These are phyloP conservation scores for Calliopsis andreniformis DNA, from an alignment of 1,140 invertebrate species.

Conservation along the genomic window DNA sequence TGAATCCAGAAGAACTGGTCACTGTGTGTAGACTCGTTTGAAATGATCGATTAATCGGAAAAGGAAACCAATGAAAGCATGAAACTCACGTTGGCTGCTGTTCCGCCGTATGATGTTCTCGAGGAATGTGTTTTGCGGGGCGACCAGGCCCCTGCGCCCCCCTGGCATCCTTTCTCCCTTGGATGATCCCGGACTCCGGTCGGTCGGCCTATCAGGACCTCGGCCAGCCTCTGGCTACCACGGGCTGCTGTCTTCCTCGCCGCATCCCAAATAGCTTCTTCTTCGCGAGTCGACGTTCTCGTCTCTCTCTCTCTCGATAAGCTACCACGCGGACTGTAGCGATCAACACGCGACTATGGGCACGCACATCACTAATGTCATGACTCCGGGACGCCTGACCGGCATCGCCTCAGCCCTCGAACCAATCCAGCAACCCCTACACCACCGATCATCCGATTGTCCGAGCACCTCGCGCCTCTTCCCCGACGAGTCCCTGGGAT, in stretches of 20 bases:
- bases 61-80: conserved; percentile 24
- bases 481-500: not conserved
- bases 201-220: conserved; percentile 64
- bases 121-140: conserved; percentile 99
- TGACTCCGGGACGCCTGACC: conserved; percentile 26
- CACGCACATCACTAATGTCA: conserved; percentile 37
- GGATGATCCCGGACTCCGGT: conserved; percentile 63
- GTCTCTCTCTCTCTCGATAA: not conserved
- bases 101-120: conserved; percentile 99
- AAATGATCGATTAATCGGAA: conserved; percentile 35
- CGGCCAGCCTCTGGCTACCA: conserved; percentile 49
- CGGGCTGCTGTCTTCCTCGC: conserved; percentile 29
- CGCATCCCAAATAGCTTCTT: conserved; percentile 34
- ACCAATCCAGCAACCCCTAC: conserved; percentile 2
- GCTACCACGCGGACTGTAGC: not conserved
- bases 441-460: not conserved
- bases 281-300: not conserved
- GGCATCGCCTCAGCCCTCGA: conserved; percentile 18
- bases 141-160: conserved; percentile 97
- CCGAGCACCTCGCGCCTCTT: not conserved
- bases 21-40: not conserved
- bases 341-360: conserved; percentile 10
- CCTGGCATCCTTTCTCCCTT: conserved; percentile 90
- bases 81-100: conserved; percentile 97
- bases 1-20: not conserved